These are phyloP conservation scores for Sepioteuthis lessoniana DNA, from an alignment of 2,888 invertebrate genomes.

Conservation along the genomic window DNA sequence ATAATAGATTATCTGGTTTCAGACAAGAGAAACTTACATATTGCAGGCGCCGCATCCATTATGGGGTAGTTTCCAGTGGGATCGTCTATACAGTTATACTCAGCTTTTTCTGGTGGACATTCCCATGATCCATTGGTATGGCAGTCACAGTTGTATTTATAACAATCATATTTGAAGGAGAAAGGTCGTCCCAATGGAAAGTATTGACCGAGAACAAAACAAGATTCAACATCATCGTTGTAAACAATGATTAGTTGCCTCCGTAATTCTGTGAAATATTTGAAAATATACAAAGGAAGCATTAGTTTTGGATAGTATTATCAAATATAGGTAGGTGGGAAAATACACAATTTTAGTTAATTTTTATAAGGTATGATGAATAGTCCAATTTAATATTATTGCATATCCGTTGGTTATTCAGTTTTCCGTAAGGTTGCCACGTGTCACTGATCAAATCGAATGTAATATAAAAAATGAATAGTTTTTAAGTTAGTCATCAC, in stretches of 20 bases:
- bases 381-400: too few relatives aligned
- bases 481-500: too few relatives aligned
- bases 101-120: constrained; percentile 56
- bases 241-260: background rate
- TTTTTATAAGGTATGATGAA: too few relatives aligned
- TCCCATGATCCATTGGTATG: constrained; percentile 56
- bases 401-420: too few relatives aligned
- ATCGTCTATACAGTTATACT: constrained; percentile 52
- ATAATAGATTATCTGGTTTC: too few relatives aligned
- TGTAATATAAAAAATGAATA: too few relatives aligned
- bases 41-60: background rate
- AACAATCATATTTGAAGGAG: constrained; percentile 56
- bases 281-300: background rate
- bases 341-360: too few relatives aligned
- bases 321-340: too few relatives aligned
- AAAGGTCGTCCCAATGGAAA: constrained; percentile 44
- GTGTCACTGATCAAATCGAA: too few relatives aligned
- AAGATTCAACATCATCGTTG: background rate
- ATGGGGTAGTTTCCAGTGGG: background rate
- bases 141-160: constrained; percentile 59
- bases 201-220: background rate
- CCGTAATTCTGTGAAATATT: background rate
- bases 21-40: background rate
- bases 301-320: too few relatives aligned
- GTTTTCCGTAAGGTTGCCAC: too few relatives aligned